Evolutionary conservation across 2,113 vertebrate species (phyloP).

Genomic region (Silurus glanis): DNA sequence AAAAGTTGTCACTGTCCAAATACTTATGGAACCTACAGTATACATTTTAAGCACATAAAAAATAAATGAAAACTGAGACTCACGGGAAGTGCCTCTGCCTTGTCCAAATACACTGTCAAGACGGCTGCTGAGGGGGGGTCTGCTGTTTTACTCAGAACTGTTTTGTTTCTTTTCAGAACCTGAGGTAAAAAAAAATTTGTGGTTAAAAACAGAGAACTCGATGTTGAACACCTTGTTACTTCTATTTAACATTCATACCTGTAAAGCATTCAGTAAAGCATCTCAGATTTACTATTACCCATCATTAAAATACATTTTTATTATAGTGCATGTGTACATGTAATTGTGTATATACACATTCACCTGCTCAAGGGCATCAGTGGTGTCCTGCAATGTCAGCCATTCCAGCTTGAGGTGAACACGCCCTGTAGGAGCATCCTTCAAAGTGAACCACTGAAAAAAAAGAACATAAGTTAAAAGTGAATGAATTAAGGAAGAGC

Average conservation of each 20-base stretch:
- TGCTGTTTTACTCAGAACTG: slow-evolving; percentile 67
- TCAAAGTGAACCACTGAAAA: slow-evolving; percentile 84
- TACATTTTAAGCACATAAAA: slow-evolving; percentile 10
- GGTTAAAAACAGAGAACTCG: background rate
- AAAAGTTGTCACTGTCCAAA: too few species aligned
- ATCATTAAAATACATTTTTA: background rate
- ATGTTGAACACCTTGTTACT: background rate
- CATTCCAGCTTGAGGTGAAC: slow-evolving; percentile 86
- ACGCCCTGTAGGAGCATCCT: slow-evolving; percentile 76
- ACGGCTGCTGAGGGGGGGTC: slow-evolving; percentile 86
- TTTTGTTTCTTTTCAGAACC: slow-evolving; percentile 80
- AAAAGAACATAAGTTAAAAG: background rate
- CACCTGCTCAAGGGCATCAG: slow-evolving; percentile 82
- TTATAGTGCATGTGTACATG: background rate
- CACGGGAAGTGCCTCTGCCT: slow-evolving; percentile 87
- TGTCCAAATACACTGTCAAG: slow-evolving; percentile 86
- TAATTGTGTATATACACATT: slow-evolving; percentile 28
- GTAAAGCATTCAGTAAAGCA: background rate
- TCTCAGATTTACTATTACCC: background rate
- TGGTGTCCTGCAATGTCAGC: slow-evolving; percentile 74
- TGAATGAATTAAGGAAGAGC: background rate
- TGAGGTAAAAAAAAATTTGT: slow-evolving; percentile 48
- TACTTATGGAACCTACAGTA: too few species aligned
- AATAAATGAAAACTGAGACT: slow-evolving; percentile 66
- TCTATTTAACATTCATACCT: background rate